Evolutionary conservation across 1,140 invertebrate species (phyloP).

Genomic region (Ylistrum balloti): DNA sequence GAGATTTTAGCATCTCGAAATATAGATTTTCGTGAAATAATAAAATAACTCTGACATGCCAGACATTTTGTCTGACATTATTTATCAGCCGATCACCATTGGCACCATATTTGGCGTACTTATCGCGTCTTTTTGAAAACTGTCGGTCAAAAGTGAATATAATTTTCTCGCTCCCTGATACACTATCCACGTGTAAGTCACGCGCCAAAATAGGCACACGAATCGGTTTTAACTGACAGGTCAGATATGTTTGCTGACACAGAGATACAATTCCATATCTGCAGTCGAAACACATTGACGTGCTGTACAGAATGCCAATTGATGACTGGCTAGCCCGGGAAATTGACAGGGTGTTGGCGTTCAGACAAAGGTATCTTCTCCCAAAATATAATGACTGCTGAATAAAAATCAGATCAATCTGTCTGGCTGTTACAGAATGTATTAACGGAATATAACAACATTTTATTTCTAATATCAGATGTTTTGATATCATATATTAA

Average conservation of each 20-base stretch:
- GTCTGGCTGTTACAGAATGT: background rate
- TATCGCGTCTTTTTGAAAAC: background rate
- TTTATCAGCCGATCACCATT: too few relatives aligned
- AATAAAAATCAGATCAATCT: constrained; percentile 16
- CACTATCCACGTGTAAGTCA: background rate
- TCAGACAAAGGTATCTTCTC: background rate
- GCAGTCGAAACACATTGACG: background rate
- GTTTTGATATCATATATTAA: too few relatives aligned
- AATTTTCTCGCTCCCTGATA: background rate
- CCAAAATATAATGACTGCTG: background rate
- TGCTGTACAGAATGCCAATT: background rate
- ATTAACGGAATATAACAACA: background rate
- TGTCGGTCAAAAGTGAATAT: background rate
- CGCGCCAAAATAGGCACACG: background rate
- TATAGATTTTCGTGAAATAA: too few relatives aligned
- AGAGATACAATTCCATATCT: too few relatives aligned
- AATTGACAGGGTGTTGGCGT: background rate
- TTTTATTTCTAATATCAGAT: too few relatives aligned
- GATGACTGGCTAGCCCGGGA: background rate
- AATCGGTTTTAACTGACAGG: background rate
- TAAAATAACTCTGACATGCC: too few relatives aligned
- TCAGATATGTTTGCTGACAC: background rate
- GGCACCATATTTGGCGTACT: background rate
- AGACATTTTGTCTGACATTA: too few relatives aligned
- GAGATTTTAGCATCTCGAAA: too few relatives aligned